phyloP scores from a whole-genome alignment of 2,888 invertebrate species.

The Oscheius sp. region DNA sequence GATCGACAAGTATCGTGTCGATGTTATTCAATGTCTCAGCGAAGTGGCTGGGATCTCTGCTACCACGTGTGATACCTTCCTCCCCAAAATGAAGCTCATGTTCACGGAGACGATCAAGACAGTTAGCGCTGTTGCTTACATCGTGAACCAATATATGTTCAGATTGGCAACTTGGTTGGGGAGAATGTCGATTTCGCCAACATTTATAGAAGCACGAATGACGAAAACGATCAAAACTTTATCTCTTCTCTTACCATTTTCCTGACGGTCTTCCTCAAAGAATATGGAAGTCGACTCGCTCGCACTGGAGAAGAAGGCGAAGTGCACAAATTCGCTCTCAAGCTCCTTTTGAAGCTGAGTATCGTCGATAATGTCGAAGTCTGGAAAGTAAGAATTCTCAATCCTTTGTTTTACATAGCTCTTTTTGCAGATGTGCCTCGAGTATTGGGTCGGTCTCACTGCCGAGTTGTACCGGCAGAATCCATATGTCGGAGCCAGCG shows the following conservation, averaged over 20 bases:
- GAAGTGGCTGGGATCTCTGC: conserved; percentile 82
- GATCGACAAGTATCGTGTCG: conserved; percentile 96
- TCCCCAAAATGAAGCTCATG: conserved; percentile 89
- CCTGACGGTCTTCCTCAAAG: conserved; percentile 93
- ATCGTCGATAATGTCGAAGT: conserved; percentile 99
- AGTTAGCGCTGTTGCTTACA: conserved; percentile 74
- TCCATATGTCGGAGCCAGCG: conserved; percentile 77
- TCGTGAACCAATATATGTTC: neutral
- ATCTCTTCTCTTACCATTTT: conserved; percentile 98
- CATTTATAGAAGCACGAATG: conserved; percentile 87
- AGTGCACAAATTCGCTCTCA: conserved; percentile 69
- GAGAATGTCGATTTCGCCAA: conserved; percentile 84
- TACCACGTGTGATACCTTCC: conserved; percentile 80
- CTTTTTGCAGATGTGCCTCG: conserved; percentile 84
- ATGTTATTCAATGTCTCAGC: conserved; percentile 95
- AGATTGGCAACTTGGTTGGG: conserved; percentile 12
- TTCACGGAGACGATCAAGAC: conserved; percentile 92
- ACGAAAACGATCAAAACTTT: conserved; percentile 97
- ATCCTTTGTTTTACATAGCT: no score
- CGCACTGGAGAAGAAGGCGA: conserved; percentile 33
- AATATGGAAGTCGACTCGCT: conserved; percentile 81
- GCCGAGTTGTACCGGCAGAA: conserved; percentile 91
- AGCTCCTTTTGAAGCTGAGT: conserved; percentile 79
- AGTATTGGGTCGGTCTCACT: conserved; percentile 96
- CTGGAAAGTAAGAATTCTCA: conserved; percentile 81